Conservation (phyloP, 2,113 vertebrate genomes). For the Argyrosomus japonicus region DNA sequence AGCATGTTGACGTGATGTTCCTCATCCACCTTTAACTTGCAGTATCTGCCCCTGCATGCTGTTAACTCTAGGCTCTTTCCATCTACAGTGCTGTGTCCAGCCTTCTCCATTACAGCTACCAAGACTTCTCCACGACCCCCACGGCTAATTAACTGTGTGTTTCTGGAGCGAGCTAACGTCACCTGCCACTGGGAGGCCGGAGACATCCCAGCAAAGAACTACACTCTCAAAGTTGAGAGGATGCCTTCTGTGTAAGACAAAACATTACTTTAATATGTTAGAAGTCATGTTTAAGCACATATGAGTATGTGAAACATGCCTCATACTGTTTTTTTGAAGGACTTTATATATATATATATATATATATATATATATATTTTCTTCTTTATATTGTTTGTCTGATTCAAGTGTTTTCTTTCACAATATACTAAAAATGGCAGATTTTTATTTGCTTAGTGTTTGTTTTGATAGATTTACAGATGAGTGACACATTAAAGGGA, state of each 20-base stretch:
- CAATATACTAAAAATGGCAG: too few relatives aligned
- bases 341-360: too few relatives aligned
- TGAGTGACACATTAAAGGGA: background rate
- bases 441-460: background rate
- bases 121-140: slow-evolving; percentile 22
- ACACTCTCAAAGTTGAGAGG: slow-evolving; percentile 65
- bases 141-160: slow-evolving; percentile 62
- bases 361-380: background rate
- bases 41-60: background rate
- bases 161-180: slow-evolving; percentile 61
- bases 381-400: background rate
- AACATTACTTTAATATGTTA: background rate
- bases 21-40: background rate
- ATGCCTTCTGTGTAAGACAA: slow-evolving; percentile 40
- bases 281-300: background rate
- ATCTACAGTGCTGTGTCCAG: slow-evolving; percentile 11
- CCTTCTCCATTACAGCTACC: background rate
- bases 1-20: too few relatives aligned
- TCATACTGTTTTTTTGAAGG: background rate
- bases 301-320: background rate
- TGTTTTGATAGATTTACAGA: too few relatives aligned
- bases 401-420: background rate
- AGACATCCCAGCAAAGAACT: slow-evolving; percentile 20
- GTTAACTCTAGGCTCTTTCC: slow-evolving; percentile 27
- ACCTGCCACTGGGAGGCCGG: slow-evolving; percentile 77